phyloP scores from a whole-genome alignment of 53 echinoderm and acorn worm species.

The Luidia sarsii region DNA sequence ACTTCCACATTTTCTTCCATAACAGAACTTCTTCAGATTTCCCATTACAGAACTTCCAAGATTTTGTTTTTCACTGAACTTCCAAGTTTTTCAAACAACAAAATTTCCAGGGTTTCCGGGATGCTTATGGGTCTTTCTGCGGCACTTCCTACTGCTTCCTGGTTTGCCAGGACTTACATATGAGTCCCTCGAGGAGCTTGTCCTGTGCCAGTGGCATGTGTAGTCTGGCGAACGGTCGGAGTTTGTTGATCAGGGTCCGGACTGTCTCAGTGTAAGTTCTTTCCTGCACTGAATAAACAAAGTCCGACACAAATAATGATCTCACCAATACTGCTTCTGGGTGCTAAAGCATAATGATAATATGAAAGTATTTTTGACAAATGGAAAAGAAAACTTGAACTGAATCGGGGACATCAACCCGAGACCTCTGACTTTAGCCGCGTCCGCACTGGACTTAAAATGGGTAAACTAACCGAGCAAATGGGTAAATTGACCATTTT shows the following conservation, averaged over 20 bases:
- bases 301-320: background rate
- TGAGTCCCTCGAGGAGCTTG: slow-evolving; percentile 89
- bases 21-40: too few species aligned
- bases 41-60: too few species aligned
- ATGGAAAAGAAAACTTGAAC: too few species aligned
- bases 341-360: background rate
- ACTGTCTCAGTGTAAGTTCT: slow-evolving; percentile 77
- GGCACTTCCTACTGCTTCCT: background rate
- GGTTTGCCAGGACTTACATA: slow-evolving; percentile 68
- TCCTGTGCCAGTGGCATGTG: slow-evolving; percentile 88
- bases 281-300: slow-evolving; percentile 83
- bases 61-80: background rate
- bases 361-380: too few species aligned
- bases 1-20: too few species aligned
- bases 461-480: too few species aligned
- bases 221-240: slow-evolving; percentile 74
- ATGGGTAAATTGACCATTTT: too few species aligned
- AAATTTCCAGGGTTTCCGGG: too few species aligned
- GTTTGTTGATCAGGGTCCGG: slow-evolving; percentile 74
- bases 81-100: background rate
- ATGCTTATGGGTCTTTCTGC: background rate
- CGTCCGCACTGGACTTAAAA: too few species aligned
- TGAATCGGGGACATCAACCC: too few species aligned
- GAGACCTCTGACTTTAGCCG: too few species aligned
- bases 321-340: background rate